A percentile compares a stretch with the other conserved stretches of the same genome.
These are phyloP conservation scores for Hylaea fasciaria DNA, from an alignment of 2,888 invertebrate genomes.

Conservation along the genomic window DNA sequence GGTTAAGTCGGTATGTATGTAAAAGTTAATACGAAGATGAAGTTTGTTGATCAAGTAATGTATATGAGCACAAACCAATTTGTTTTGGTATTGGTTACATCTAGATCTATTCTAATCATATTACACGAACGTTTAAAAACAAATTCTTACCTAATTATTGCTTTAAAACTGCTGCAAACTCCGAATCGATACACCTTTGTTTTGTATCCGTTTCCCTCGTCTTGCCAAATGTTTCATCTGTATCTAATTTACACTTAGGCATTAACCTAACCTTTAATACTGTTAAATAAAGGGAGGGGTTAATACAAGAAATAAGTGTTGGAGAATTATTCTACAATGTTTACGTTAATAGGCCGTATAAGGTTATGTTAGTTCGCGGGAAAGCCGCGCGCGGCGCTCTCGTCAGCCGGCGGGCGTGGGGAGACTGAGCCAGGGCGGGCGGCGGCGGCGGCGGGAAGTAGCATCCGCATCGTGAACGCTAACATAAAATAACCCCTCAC, in stretches of 20 bases:
- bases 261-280: conserved; percentile 14
- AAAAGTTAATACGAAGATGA: no score
- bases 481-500: conserved; percentile 20
- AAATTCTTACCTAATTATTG: conserved; percentile 49
- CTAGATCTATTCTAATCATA: no score
- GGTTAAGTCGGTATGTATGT: no score
- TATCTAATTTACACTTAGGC: conserved; percentile 24
- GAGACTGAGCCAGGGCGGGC: conserved; percentile 77
- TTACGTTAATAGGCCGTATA: conserved; percentile 57
- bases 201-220: conserved; percentile 61
- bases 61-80: no score
- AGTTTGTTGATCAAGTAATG: no score
- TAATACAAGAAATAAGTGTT: conserved; percentile 33
- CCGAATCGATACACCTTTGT: conserved; percentile 77
- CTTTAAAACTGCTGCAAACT: conserved; percentile 61
- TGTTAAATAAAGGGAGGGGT: conserved; percentile 20
- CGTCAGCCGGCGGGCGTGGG: conserved; percentile 68
- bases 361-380: conserved; percentile 72
- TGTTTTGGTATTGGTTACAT: no score
- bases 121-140: neutral
- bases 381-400: conserved; percentile 72
- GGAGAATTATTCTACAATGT: conserved; percentile 38
- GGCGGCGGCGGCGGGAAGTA: conserved; percentile 40
- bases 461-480: conserved; percentile 32
- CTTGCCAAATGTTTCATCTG: conserved; percentile 48